These are phyloP conservation scores for Lethenteron camtschaticum DNA, from an alignment of 2,113 vertebrate genomes.

Conservation along the genomic window DNA sequence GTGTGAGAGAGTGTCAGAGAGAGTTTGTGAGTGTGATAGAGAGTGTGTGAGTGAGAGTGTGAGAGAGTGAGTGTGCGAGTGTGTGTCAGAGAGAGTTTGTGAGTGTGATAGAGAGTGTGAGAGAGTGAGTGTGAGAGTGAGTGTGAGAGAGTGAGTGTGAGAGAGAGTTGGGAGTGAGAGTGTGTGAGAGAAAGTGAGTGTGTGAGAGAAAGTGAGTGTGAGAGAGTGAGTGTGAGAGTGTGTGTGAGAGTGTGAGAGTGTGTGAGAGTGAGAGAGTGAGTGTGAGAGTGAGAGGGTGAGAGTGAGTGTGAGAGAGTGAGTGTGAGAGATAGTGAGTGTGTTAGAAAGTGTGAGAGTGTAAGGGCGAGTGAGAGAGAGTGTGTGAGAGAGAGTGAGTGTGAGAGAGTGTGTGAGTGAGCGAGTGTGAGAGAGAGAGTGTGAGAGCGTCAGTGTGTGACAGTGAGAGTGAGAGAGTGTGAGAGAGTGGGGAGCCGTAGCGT, in stretches of 20 bases:
- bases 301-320: neutral
- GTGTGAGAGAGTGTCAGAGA: neutral
- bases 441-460: neutral
- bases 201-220: neutral
- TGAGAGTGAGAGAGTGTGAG: neutral
- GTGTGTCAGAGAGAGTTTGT: too few relatives aligned
- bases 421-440: too few relatives aligned
- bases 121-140: constrained; percentile 1
- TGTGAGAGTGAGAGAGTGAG: neutral
- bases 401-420: too few relatives aligned
- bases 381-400: neutral
- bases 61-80: neutral
- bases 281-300: neutral
- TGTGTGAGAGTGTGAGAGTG: neutral
- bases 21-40: neutral
- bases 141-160: too few relatives aligned
- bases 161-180: too few relatives aligned
- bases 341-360: neutral
- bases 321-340: neutral
- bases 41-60: neutral
- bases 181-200: too few relatives aligned
- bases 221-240: neutral
- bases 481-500: neutral
- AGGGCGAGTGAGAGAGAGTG: neutral
- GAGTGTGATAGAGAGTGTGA: too few relatives aligned